phyloP scores from a whole-genome alignment of 2,888 invertebrate genomes.

The Dorcus parallelipipedus region DNA sequence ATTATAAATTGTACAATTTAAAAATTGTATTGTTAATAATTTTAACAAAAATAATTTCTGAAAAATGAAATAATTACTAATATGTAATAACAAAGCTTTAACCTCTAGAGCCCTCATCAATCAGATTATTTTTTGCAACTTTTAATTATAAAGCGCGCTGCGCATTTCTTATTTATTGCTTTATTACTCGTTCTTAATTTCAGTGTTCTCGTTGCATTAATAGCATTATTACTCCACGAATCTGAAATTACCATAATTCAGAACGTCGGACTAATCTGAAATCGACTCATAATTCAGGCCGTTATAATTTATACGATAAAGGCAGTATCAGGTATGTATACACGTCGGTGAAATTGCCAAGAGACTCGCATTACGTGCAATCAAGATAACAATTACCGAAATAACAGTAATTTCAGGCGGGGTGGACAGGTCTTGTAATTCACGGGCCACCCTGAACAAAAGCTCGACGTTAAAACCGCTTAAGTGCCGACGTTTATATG shows the following conservation, averaged over 20 bases:
- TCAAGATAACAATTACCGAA: constrained; percentile 2
- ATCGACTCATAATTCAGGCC: not conserved
- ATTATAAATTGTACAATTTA: too few relatives aligned
- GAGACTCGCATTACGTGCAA: not conserved
- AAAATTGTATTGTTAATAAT: too few relatives aligned
- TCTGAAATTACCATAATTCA: not conserved
- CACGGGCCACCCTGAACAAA: constrained; percentile 22
- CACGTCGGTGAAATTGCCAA: not conserved
- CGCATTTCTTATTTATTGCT: too few relatives aligned
- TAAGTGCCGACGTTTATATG: constrained; percentile 15
- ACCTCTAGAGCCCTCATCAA: too few relatives aligned
- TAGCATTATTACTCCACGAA: not conserved
- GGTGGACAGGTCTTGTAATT: constrained; percentile 4
- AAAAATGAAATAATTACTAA: too few relatives aligned
- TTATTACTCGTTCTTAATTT: too few relatives aligned
- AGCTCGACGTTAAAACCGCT: constrained; percentile 20
- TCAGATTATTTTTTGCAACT: too few relatives aligned
- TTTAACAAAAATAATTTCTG: too few relatives aligned
- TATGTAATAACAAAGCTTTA: too few relatives aligned
- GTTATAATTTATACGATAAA: not conserved
- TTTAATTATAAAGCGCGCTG: too few relatives aligned
- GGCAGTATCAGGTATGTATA: not conserved
- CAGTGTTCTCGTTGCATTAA: not conserved
- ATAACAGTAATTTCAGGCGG: not conserved
- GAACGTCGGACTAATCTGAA: not conserved